A percentile compares a stretch with the other conserved stretches of the same genome.
Conservation (phyloP, 2,888 invertebrate species). For the Dicycla oo region DNA sequence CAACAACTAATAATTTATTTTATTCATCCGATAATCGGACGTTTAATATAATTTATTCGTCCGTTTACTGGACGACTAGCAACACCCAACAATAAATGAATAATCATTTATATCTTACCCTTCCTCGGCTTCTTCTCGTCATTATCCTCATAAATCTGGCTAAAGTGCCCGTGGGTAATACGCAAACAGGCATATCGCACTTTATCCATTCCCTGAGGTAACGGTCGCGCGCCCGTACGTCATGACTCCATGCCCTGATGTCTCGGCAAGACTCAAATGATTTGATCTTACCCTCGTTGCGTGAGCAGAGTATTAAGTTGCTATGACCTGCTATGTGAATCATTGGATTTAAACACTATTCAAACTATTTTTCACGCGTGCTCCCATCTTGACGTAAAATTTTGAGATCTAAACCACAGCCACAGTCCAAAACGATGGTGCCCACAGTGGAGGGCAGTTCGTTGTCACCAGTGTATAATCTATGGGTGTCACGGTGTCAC, state of each 20-base stretch:
- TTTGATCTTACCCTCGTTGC: constrained; percentile 90
- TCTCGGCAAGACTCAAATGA: constrained; percentile 88
- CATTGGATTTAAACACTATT: constrained; percentile 76
- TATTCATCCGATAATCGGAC: no score
- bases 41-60: no score
- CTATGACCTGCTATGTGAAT: constrained; percentile 66
- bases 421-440: constrained; percentile 38
- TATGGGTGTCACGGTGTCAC: constrained; percentile 22
- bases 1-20: no score
- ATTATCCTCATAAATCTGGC: constrained; percentile 75
- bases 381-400: constrained; percentile 74
- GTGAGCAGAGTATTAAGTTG: constrained; percentile 75
- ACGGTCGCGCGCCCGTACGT: constrained; percentile 70
- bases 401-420: constrained; percentile 67
- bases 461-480: no score
- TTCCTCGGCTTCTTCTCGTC: constrained; percentile 76
- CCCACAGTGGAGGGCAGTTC: background rate
- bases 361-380: constrained; percentile 52
- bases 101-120: constrained; percentile 68
- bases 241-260: constrained; percentile 90
- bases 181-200: constrained; percentile 80
- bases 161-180: constrained; percentile 76
- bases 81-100: background rate
- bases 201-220: constrained; percentile 87
- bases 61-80: no score